Percentiles rank a stretch among this genome's conserved stretches.
These are phyloP conservation scores for Synanthedon vespiformis DNA, from an alignment of 2,888 invertebrate genomes.

Conservation along the genomic window DNA sequence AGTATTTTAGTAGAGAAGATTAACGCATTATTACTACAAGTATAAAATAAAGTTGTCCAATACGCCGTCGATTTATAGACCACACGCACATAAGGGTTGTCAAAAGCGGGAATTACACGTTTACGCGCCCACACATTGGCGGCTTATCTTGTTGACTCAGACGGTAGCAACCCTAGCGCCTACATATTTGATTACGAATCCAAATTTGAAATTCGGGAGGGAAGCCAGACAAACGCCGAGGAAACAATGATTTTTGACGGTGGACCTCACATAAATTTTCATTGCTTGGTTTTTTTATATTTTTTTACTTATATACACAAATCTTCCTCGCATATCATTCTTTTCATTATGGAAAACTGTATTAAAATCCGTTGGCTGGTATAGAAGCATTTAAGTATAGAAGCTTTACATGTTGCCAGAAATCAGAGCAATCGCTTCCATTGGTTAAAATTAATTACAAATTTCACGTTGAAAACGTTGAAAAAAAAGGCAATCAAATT, in stretches of 20 bases:
- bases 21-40: too few species aligned
- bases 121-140: slow-evolving; percentile 33
- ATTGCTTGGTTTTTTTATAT: background rate
- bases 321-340: too few species aligned
- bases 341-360: too few species aligned
- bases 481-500: slow-evolving; percentile 4
- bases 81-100: slow-evolving; percentile 25
- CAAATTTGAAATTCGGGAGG: slow-evolving; percentile 24
- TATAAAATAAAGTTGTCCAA: too few species aligned
- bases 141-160: slow-evolving; percentile 60
- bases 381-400: too few species aligned
- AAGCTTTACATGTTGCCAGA: too few species aligned
- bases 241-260: background rate
- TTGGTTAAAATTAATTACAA: too few species aligned
- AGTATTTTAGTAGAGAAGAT: too few species aligned
- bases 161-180: slow-evolving; percentile 26
- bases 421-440: too few species aligned
- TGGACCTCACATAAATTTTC: background rate
- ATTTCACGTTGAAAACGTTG: background rate
- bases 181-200: slow-evolving; percentile 57
- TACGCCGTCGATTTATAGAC: background rate
- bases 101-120: slow-evolving; percentile 33
- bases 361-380: too few species aligned
- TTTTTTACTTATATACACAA: too few species aligned
- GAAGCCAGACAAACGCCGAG: background rate